Evolutionary conservation across 2,113 vertebrate species (phyloP).

Genomic region (Zapornia atra): DNA sequence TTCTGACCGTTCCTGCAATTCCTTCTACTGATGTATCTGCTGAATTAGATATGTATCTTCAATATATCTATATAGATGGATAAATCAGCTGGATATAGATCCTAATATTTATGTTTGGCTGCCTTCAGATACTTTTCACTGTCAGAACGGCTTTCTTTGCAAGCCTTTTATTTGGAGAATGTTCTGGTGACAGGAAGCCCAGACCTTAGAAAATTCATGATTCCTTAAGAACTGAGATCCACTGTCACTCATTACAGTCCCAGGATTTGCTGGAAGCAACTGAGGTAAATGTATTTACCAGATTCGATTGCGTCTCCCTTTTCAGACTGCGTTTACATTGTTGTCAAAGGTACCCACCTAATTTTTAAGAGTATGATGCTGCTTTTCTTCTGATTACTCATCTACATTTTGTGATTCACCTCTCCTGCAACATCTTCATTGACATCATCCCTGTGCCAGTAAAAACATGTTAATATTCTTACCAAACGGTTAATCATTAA

Average conservation of each 20-base stretch:
- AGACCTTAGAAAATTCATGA: neutral
- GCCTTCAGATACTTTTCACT: neutral
- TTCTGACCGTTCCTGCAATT: neutral
- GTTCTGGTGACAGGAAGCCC: neutral
- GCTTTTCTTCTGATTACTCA: slow-evolving; percentile 56
- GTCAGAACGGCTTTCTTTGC: neutral
- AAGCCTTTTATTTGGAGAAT: slow-evolving; percentile 1
- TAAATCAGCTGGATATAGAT: neutral
- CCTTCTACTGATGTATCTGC: neutral
- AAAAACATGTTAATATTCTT: slow-evolving; percentile 50
- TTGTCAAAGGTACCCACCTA: neutral
- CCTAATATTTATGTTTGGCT: neutral
- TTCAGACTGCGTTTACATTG: neutral
- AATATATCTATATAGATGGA: neutral
- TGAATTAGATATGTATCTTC: neutral
- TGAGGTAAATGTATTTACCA: neutral
- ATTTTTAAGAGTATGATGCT: neutral
- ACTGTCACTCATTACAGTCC: neutral
- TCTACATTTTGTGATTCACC: slow-evolving; percentile 62
- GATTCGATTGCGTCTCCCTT: neutral
- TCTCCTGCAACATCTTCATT: slow-evolving; percentile 51
- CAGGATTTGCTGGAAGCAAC: neutral
- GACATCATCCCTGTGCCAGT: slow-evolving; percentile 62
- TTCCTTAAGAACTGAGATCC: neutral
- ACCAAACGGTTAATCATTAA: neutral